Evolutionary conservation across 1,140 invertebrate species (phyloP), one percentile per base, ranked within the genome.

Genomic region (Bombus waltoni): DNA sequence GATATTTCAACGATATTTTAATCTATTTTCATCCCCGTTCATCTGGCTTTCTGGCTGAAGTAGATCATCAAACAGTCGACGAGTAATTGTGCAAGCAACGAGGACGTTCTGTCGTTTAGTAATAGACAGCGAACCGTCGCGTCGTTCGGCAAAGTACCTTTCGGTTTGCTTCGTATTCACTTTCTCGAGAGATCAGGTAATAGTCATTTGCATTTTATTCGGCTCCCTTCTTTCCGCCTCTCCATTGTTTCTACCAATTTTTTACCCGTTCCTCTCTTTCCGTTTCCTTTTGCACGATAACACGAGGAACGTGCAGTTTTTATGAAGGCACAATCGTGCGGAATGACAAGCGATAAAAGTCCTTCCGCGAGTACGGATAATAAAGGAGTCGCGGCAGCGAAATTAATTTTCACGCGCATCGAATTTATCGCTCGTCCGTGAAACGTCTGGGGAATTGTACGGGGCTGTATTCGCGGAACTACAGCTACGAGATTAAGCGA

Each of bases 71-170:
- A 90, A 90, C 88, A 90, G 88, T 85, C 88, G 73, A 72, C 86
- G 66, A 89, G 75, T 90, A 90, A 90, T 90, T 90, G 88, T 89
- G 73, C 85, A 90, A 90, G 89, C 81, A 90, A 40, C 83, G 86
- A 65, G 78, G 70, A 81, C 68, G 59, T 65, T 18, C 44, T 78
- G 65, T 66, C 74, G 82, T 89, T 85, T 65, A 40, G 83, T 89
- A 89, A 89, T 87, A 89, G 88, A 87, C 86, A 89, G 84, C 28
- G 88, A 86, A 87, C 87, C 59, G 59, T 32, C 59, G 47, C 47
- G 84, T 88, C 78, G 59, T 62, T 62, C 57, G 42, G 53, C 0
- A 86, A 88, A 88, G 79, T 83, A 77, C 76, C 79, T 40, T 86
- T 80, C 57, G 59, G 59, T 47, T 76, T 87, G 74, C 83, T 88